Evolutionary conservation across 64 coral and sea anemone genomes (phyloP).

Genomic region (Stylophora pistillata): DNA sequence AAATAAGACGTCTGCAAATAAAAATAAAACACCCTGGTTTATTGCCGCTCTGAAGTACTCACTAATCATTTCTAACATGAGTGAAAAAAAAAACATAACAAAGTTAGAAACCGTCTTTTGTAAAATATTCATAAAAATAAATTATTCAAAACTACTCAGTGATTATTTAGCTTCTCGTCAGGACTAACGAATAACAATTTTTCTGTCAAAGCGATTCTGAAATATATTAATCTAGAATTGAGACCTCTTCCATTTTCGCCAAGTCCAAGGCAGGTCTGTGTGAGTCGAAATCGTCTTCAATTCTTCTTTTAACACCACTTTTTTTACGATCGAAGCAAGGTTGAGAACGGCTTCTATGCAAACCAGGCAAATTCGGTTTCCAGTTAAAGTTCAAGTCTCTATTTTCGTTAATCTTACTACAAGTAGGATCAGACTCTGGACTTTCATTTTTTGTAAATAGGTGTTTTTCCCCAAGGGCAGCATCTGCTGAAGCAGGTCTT

Average conservation of each 20-base stretch:
- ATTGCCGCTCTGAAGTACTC: not conserved
- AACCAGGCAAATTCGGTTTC: slow-evolving; percentile 34
- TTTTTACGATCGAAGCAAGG: slow-evolving; percentile 76
- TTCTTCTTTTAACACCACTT: slow-evolving; percentile 75
- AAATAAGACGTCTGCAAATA: slow-evolving; percentile 85
- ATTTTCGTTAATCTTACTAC: not conserved
- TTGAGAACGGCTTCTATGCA: slow-evolving; percentile 85
- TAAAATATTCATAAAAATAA: slow-evolving; percentile 79
- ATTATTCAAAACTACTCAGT: slow-evolving; percentile 66
- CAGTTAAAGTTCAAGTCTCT: slow-evolving; percentile 50
- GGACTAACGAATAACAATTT: slow-evolving; percentile 35
- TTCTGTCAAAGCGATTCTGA: not conserved
- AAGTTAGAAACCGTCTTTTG: slow-evolving; percentile 32
- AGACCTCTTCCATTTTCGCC: slow-evolving; percentile 98
- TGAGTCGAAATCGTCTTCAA: slow-evolving; percentile 58
- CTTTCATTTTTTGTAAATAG: slow-evolving; percentile 15
- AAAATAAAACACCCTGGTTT: slow-evolving; percentile 27
- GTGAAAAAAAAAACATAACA: slow-evolving; percentile 8
- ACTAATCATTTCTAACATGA: slow-evolving; percentile 16
- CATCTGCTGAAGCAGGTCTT: slow-evolving; percentile 86
- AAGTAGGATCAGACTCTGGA: not conserved
- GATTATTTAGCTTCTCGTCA: slow-evolving; percentile 55
- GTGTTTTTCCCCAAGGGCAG: slow-evolving; percentile 57
- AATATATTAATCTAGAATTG: slow-evolving; percentile 10
- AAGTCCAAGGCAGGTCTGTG: slow-evolving; percentile 84